A percentile compares a stretch with the other conserved stretches of the same genome.
Conservation (phyloP, 2,888 invertebrate species). For the Drosophila glabriapex region DNA sequence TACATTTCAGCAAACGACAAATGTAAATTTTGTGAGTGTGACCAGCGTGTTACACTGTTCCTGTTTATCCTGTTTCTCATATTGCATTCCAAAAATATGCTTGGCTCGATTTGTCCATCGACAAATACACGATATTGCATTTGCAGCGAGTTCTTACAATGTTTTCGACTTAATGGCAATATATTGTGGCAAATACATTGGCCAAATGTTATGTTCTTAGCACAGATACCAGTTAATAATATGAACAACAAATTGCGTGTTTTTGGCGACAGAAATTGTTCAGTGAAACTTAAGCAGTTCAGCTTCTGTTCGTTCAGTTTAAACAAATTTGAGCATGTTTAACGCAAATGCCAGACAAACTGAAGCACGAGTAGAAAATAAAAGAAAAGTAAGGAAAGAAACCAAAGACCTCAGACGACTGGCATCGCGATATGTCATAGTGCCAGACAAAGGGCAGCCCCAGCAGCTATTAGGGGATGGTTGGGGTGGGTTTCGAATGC, state of each 20-base stretch:
- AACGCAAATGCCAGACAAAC: slow-evolving; percentile 36
- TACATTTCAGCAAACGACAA: slow-evolving; percentile 40
- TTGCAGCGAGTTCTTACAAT: slow-evolving; percentile 2
- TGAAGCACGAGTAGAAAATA: slow-evolving; percentile 54
- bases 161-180: neutral
- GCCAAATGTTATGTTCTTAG: neutral
- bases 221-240: neutral
- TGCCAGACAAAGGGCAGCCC: slow-evolving; percentile 56
- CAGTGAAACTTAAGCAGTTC: neutral
- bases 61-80: slow-evolving; percentile 56
- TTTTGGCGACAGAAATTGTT: neutral
- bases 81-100: slow-evolving; percentile 21
- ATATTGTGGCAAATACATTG: slow-evolving; percentile 1
- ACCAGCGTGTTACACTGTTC: slow-evolving; percentile 15
- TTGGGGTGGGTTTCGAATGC: neutral
- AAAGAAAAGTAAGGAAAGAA: slow-evolving; percentile 28
- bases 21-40: slow-evolving; percentile 38
- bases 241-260: neutral
- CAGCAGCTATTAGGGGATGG: neutral
- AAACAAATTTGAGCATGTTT: slow-evolving; percentile 35
- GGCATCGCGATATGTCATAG: slow-evolving; percentile 71
- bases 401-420: slow-evolving; percentile 37
- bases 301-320: neutral
- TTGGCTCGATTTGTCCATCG: slow-evolving; percentile 13
- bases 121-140: slow-evolving; percentile 12